Conservation (phyloP, 1,140 invertebrate genomes). For the Drosophila obscura region DNA sequence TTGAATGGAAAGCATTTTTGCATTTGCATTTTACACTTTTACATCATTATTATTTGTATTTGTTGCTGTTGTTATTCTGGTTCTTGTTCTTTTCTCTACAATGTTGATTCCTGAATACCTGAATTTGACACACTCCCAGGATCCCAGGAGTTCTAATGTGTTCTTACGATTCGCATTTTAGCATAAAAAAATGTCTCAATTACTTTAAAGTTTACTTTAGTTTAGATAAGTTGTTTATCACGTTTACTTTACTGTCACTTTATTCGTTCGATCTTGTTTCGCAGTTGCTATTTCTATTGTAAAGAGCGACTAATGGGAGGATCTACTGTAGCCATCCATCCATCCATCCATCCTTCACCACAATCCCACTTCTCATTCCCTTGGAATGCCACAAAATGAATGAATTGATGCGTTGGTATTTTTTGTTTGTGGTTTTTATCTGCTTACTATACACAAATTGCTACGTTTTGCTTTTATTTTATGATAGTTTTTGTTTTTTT, state of each 20-base stretch:
- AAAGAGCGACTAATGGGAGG: too few species aligned
- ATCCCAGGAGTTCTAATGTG: slow-evolving; percentile 1
- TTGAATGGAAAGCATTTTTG: slow-evolving; percentile 46
- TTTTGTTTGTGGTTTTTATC: slow-evolving; percentile 47
- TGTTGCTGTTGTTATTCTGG: slow-evolving; percentile 20
- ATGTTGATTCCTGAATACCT: slow-evolving; percentile 41
- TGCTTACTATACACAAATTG: slow-evolving; percentile 80
- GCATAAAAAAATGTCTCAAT: slow-evolving; percentile 40
- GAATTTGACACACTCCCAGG: slow-evolving; percentile 46
- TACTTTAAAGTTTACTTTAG: slow-evolving; percentile 24
- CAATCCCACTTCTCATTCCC: background rate
- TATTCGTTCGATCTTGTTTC: background rate
- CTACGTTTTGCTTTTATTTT: slow-evolving; percentile 75
- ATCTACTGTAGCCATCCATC: too few species aligned
- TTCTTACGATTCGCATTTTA: slow-evolving; percentile 12
- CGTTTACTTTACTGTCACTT: slow-evolving; percentile 35
- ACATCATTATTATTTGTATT: slow-evolving; percentile 32
- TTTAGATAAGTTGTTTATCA: slow-evolving; percentile 46
- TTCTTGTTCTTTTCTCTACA: slow-evolving; percentile 18
- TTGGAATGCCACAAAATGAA: slow-evolving; percentile 16
- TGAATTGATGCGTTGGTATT: slow-evolving; percentile 40
- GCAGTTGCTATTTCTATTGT: too few species aligned
- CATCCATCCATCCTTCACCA: too few species aligned
- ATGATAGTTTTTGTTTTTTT: slow-evolving; percentile 49
- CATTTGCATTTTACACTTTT: slow-evolving; percentile 5